Conservation (phyloP, 2,888 invertebrate genomes). For the Entomobrya proxima region DNA sequence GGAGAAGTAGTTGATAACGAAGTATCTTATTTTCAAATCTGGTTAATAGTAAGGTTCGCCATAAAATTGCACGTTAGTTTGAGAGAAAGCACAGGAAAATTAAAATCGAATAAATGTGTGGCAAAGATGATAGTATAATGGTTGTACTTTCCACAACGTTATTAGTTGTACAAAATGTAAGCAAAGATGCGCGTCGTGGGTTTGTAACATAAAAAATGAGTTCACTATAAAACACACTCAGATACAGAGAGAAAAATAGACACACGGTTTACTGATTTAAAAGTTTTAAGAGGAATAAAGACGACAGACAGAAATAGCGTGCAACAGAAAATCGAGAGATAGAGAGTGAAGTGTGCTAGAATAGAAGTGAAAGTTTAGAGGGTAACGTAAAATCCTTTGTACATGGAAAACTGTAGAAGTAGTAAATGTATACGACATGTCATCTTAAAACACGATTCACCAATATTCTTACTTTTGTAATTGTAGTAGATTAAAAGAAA, state of each 20-base stretch:
- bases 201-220: constrained; percentile 14
- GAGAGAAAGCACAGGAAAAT: not conserved
- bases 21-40: constrained; percentile 30
- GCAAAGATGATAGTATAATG: not conserved
- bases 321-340: not conserved
- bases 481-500: not conserved
- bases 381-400: constrained; percentile 54
- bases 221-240: constrained; percentile 20
- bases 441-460: constrained; percentile 26
- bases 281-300: constrained; percentile 18
- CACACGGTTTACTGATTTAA: not conserved
- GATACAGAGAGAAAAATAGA: constrained; percentile 3
- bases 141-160: not conserved
- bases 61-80: constrained; percentile 19
- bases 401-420: constrained; percentile 31
- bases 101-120: not conserved
- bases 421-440: not conserved
- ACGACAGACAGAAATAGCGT: not conserved
- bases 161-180: not conserved
- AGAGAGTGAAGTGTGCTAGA: not conserved
- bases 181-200: constrained; percentile 1
- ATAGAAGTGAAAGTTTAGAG: constrained; percentile 61
- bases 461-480: not conserved
- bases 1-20: constrained; percentile 14
- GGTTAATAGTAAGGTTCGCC: not conserved